Conservation (phyloP, 1,140 invertebrate genomes). For the Luehdorfia chinensis region DNA sequence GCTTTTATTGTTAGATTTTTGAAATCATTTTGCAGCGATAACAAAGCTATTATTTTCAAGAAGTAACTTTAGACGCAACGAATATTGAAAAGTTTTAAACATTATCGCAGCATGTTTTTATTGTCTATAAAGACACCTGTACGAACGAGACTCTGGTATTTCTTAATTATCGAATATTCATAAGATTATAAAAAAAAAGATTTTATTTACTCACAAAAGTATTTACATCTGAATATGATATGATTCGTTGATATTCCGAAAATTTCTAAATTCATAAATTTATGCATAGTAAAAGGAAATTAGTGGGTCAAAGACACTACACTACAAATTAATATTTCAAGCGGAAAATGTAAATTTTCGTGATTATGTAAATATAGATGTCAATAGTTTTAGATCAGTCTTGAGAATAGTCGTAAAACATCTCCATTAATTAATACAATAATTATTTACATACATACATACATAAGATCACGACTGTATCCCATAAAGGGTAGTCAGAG, state of each 20-base stretch:
- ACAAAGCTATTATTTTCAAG: too few relatives aligned
- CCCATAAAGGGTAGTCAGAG: too few relatives aligned
- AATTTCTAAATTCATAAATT: constrained; percentile 14
- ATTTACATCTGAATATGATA: neutral
- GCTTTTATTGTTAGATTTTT: too few relatives aligned
- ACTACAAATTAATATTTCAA: neutral
- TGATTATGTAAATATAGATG: constrained; percentile 12
- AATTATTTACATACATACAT: too few relatives aligned
- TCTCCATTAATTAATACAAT: neutral
- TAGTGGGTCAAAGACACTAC: constrained; percentile 14
- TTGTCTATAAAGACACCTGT: neutral
- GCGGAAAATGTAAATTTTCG: constrained; percentile 13
- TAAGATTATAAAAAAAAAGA: too few relatives aligned
- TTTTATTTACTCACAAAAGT: neutral
- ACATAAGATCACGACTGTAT: too few relatives aligned
- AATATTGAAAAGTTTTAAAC: too few relatives aligned
- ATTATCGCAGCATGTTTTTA: constrained; percentile 1
- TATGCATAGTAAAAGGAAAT: constrained; percentile 12
- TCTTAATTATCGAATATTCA: too few relatives aligned
- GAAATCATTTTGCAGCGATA: too few relatives aligned
- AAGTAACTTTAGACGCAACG: too few relatives aligned
- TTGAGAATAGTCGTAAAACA: neutral
- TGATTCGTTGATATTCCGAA: constrained; percentile 2
- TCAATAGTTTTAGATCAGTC: neutral
- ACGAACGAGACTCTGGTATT: too few relatives aligned